A percentile compares a stretch with the other conserved stretches of the same genome.
phyloP scores from a whole-genome alignment of 2,113 vertebrate genomes.

The Corythaixoides concolor region DNA sequence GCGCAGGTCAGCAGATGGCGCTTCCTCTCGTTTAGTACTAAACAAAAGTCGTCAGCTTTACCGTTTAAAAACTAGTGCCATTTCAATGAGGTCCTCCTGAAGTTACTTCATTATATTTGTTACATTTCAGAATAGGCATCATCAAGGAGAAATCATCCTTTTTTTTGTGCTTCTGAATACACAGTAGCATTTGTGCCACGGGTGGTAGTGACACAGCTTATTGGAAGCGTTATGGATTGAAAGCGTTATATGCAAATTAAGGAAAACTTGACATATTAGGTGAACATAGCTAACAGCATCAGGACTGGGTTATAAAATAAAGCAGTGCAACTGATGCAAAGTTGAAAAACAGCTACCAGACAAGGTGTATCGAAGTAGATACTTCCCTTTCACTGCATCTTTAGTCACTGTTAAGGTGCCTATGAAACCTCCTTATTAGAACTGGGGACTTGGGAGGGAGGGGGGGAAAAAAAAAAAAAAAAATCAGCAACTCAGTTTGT shows the following conservation, averaged over 20 bases:
- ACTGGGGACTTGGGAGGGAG: fast-evolving
- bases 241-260: neutral
- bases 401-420: neutral
- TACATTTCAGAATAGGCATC: neutral
- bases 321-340: neutral
- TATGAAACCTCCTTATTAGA: neutral
- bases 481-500: neutral
- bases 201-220: neutral
- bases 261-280: neutral
- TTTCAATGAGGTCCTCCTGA: neutral
- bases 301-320: neutral
- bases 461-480: neutral
- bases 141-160: fast-evolving
- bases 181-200: neutral
- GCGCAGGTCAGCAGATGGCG: neutral
- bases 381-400: neutral
- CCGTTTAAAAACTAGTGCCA: fast-evolving
- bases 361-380: neutral
- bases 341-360: neutral
- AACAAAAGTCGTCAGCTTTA: too few species aligned
- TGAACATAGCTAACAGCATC: neutral
- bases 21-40: neutral
- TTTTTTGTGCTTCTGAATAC: neutral
- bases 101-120: fast-evolving
- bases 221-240: neutral